These are phyloP conservation scores for Sanderia malayensis DNA, from an alignment of 30 jellyfish, hydroid and myxozoan species.

Conservation along the genomic window DNA sequence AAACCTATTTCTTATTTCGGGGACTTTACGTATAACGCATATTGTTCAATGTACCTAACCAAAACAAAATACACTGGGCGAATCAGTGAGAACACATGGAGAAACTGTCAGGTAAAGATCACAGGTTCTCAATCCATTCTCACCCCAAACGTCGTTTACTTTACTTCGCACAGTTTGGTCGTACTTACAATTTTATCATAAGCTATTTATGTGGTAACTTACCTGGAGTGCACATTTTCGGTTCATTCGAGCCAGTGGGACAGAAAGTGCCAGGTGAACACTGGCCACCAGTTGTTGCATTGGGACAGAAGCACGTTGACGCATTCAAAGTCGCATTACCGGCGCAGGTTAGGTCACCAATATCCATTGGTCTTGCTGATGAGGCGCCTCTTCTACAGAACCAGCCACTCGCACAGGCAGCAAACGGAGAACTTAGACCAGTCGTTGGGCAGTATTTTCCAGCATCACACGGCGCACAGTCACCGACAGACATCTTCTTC, in stretches of 20 bases:
- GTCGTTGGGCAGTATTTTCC: conserved; percentile 77
- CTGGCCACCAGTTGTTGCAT: conserved; percentile 88
- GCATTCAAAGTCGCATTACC: conserved; percentile 58
- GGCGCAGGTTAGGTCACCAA: conserved; percentile 63
- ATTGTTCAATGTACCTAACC: too few species aligned
- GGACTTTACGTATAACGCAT: too few species aligned
- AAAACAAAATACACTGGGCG: too few species aligned
- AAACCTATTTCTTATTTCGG: too few species aligned
- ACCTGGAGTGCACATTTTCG: conserved; percentile 84
- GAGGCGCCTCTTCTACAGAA: conserved; percentile 92
- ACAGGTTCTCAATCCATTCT: too few species aligned
- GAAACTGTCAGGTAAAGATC: too few species aligned
- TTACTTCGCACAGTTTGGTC: not conserved
- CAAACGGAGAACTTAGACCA: conserved; percentile 78
- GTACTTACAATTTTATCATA: not conserved
- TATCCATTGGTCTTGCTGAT: conserved; percentile 73
- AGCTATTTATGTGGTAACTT: not conserved
- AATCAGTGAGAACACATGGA: too few species aligned
- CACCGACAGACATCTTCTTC: conserved; percentile 65
- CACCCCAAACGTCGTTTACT: too few species aligned
- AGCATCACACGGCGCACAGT: conserved; percentile 83
- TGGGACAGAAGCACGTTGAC: conserved; percentile 71
- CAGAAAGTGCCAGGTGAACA: conserved; percentile 86
- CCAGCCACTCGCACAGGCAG: conserved; percentile 84
- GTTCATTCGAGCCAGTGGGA: conserved; percentile 75